Base-by-base conservation (phyloP, 2,888 invertebrate species). In the Drepana falcataria region DNA sequence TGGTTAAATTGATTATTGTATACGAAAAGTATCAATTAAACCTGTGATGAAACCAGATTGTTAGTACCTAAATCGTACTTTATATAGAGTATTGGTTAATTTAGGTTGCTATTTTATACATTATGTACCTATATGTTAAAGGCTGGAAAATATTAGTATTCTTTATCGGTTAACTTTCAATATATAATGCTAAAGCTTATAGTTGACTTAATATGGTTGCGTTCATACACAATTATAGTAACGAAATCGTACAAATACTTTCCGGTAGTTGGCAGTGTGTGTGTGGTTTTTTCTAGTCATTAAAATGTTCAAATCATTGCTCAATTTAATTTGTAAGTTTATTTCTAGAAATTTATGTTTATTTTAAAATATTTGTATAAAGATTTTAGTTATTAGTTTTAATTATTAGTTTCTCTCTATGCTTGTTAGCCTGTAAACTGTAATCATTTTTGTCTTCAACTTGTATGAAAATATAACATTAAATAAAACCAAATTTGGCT, bases 11-110 rank as follows among this genome's bases (percentile, higher is more conserved):
- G 48, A 54, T 54, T 41, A 66, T 63, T 64, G 71, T 75, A 75
- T 73, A 74, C 72, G 73, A 72, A 56, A 59, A 55, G 56, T 49
- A 69, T 69, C 63, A 64, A 65, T 61, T 62, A 65, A 51, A 49
- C 55, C 54, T 49, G 48, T 51, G 21, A 21, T 21, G 58, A 62
- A 61, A 68, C 67, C 64, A 72, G 69, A 55, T 53, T 35, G 40
- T 48, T 51, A 51, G 35, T 51, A 48, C 37, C 48, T 34, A 41
- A 51, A 40, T 51, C 51, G 34, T 51, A 51, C 34, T 40, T 9
- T 4, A 37, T 48, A 35, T 51, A 21, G 21, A 33, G 5, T 51
- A n/a, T 7, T 21, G 3, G n/a, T 5, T n/a, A 51, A 5, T 41
- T 51, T 40, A 1, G 6, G 21, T 49, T 49, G 37, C 37, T 49